Evolutionary conservation across 2,888 invertebrate genomes (phyloP).

Genomic region (Conomelus anceps): DNA sequence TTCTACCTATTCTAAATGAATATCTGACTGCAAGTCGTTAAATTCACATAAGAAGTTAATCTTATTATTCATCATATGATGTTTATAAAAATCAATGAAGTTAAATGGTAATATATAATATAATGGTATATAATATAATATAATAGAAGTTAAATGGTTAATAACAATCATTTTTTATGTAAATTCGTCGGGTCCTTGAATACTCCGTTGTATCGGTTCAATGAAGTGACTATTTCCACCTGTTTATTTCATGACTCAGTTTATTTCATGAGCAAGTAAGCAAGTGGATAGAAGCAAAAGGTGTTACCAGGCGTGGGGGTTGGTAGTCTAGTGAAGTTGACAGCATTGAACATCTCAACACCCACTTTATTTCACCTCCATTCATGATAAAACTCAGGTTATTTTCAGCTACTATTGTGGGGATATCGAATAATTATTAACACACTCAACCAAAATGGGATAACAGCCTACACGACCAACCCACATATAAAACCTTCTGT

Average conservation of each 20-base stretch:
- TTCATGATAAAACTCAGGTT: background rate
- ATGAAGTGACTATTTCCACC: no score
- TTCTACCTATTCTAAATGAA: no score
- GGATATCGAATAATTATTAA: background rate
- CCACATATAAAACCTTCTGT: background rate
- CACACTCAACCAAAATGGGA: background rate
- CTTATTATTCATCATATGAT: no score
- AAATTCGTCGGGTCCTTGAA: no score
- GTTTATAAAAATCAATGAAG: no score
- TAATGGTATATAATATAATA: no score
- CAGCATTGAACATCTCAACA: background rate
- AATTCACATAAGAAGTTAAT: no score
- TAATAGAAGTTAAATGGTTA: no score
- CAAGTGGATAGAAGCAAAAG: background rate
- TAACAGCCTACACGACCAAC: background rate
- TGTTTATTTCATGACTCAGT: background rate
- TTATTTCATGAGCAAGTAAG: background rate
- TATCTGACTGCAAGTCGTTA: no score
- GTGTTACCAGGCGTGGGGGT: background rate
- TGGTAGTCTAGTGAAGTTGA: background rate
- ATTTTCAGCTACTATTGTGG: background rate
- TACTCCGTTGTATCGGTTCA: no score
- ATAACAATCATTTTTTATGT: no score
- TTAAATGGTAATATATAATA: no score
- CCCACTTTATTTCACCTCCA: background rate